Evolutionary conservation across 1,140 invertebrate genomes (phyloP).

Genomic region (Ectropis grisescens): DNA sequence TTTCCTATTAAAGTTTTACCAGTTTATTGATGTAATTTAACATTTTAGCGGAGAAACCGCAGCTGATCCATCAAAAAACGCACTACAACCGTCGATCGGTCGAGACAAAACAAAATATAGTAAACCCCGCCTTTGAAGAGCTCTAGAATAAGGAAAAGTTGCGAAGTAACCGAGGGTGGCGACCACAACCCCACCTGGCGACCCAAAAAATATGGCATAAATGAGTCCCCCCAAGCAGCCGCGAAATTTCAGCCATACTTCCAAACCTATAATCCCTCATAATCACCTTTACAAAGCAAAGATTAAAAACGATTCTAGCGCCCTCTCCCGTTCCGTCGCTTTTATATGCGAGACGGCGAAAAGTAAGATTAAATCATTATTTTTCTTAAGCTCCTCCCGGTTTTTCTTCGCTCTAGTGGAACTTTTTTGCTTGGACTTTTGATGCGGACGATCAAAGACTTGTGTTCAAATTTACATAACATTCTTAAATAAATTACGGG

Average conservation of each 20-base stretch:
- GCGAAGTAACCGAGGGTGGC: slow-evolving; percentile 36
- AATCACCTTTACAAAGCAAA: slow-evolving; percentile 73
- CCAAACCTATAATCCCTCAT: slow-evolving; percentile 71
- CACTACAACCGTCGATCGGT: no score
- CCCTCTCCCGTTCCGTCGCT: slow-evolving; percentile 29
- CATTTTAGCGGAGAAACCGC: no score
- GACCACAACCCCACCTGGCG: slow-evolving; percentile 50
- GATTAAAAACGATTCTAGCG: slow-evolving; percentile 71
- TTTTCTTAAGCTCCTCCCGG: slow-evolving; percentile 66
- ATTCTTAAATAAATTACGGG: slow-evolving; percentile 68
- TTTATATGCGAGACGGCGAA: slow-evolving; percentile 66
- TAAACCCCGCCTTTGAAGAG: slow-evolving; percentile 56
- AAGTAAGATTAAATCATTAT: slow-evolving; percentile 70
- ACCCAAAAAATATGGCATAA: slow-evolving; percentile 59
- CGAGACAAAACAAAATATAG: slow-evolving; percentile 50
- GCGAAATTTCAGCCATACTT: slow-evolving; percentile 66
- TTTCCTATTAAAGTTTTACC: no score
- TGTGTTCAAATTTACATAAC: slow-evolving; percentile 69
- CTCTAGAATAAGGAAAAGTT: slow-evolving; percentile 57
- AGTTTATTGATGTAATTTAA: no score
- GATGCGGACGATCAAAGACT: slow-evolving; percentile 68
- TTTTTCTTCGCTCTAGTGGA: slow-evolving; percentile 58
- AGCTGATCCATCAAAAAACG: no score
- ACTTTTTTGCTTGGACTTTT: slow-evolving; percentile 65
- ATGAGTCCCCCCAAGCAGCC: slow-evolving; percentile 52